Evolutionary conservation across 2,797 vertebrate genomes (phyloP).

Genomic region (Esox masquinongy): DNA sequence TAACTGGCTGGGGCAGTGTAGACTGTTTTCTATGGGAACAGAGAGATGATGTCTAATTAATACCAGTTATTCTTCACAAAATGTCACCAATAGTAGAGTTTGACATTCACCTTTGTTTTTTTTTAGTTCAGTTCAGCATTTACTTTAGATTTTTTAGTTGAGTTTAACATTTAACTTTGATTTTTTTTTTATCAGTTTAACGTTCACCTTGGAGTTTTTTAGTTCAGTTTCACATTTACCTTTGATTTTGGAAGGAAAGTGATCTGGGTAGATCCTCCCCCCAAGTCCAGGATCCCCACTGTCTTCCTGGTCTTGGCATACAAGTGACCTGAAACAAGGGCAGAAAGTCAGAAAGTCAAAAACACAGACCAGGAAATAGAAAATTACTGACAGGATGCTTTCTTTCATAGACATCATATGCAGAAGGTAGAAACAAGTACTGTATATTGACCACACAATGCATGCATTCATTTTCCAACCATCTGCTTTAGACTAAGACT

Average conservation of each 20-base stretch:
- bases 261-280: slow-evolving; percentile 97
- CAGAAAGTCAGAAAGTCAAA: slow-evolving; percentile 9
- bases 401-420: not conserved
- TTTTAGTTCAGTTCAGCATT: slow-evolving; percentile 3
- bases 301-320: slow-evolving; percentile 85
- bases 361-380: slow-evolving; percentile 2
- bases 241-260: slow-evolving; percentile 91
- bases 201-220: too few species aligned
- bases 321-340: slow-evolving; percentile 82
- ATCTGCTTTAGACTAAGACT: slow-evolving; percentile 10
- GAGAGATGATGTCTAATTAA: not conserved
- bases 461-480: slow-evolving; percentile 22
- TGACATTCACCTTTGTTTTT: too few species aligned
- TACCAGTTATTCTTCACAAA: not conserved
- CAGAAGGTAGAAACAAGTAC: not conserved
- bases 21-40: slow-evolving; percentile 86
- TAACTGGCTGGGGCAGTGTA: slow-evolving; percentile 83
- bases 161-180: too few species aligned
- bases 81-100: not conserved
- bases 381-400: not conserved
- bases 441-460: slow-evolving; percentile 21
- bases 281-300: slow-evolving; percentile 94
- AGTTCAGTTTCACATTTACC: slow-evolving; percentile 67
- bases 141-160: slow-evolving; percentile 80
- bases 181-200: not conserved